phyloP scores from a whole-genome alignment of 2,797 vertebrate species.

The Coracias cyanogaster region DNA sequence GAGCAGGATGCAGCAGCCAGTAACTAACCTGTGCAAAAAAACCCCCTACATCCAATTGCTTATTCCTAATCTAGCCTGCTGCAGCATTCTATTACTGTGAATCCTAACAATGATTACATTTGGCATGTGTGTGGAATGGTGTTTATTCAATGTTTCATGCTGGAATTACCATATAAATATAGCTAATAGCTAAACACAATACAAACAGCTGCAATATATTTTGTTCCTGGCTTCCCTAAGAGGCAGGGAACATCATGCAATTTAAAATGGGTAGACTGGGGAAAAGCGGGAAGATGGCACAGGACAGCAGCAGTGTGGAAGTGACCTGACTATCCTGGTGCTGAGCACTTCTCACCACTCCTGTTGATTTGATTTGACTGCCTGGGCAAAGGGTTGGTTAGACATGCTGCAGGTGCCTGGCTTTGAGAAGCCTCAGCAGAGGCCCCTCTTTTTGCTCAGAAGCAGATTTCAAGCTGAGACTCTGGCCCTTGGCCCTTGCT shows the following conservation, averaged over 20 bases:
- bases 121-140: not conserved
- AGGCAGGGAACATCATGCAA: not conserved
- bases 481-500: not conserved
- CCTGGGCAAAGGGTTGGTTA: not conserved
- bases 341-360: not conserved
- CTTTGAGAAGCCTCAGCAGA: not conserved
- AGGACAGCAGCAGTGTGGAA: not conserved
- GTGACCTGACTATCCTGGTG: not conserved
- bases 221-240: not conserved
- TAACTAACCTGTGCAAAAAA: not conserved
- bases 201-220: slow-evolving; percentile 9
- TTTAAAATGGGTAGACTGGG: not conserved
- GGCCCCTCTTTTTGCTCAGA: not conserved
- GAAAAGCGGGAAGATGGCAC: not conserved
- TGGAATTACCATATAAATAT: slow-evolving; percentile 43
- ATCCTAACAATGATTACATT: not conserved
- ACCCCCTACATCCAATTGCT: not conserved
- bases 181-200: not conserved
- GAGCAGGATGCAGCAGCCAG: not conserved
- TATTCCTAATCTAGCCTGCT: not conserved
- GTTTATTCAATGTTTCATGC: not conserved
- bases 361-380: not conserved
- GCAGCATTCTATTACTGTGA: not conserved
- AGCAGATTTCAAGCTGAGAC: not conserved
- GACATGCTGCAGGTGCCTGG: not conserved